Conservation (phyloP, 2,113 vertebrate genomes). For the Cephalopterus ornatus region DNA sequence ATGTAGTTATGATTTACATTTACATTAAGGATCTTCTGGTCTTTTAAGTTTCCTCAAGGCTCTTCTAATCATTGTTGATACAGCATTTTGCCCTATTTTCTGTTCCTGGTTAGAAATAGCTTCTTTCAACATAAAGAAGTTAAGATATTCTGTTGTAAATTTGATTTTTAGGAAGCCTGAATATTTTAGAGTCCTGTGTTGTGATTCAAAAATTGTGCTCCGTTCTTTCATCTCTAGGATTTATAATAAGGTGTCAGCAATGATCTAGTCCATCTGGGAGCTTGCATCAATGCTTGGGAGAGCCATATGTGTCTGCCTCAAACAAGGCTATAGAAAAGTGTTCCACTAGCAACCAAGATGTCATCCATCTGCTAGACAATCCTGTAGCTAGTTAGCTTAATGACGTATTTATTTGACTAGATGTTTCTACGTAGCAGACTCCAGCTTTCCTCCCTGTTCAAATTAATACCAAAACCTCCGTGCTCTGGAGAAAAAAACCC, state of each 20-base stretch:
- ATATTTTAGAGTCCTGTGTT: constrained; percentile 45
- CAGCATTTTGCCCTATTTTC: neutral
- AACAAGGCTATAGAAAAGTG: constrained; percentile 64
- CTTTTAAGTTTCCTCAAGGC: neutral
- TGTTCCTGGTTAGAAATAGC: neutral
- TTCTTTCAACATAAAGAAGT: neutral
- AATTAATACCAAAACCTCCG: neutral
- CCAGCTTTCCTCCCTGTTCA: neutral
- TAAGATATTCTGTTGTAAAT: neutral
- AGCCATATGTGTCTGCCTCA: constrained; percentile 67
- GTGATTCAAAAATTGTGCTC: constrained; percentile 59
- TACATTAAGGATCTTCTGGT: neutral
- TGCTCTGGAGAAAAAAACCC: neutral
- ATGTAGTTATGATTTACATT: neutral
- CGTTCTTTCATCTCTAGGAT: constrained; percentile 59
- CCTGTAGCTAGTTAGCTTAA: constrained; percentile 63
- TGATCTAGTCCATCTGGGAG: constrained; percentile 68
- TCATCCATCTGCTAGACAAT: constrained; percentile 68
- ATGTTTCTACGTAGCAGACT: constrained; percentile 13
- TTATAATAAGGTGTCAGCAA: constrained; percentile 67
- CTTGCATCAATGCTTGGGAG: constrained; percentile 66
- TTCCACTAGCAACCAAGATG: constrained; percentile 69
- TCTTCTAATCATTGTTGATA: neutral
- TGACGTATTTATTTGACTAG: constrained; percentile 61
- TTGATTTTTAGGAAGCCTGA: constrained; percentile 46